Base-by-base conservation (phyloP, 2,888 invertebrate genomes). In the Lysandra coridon region DNA sequence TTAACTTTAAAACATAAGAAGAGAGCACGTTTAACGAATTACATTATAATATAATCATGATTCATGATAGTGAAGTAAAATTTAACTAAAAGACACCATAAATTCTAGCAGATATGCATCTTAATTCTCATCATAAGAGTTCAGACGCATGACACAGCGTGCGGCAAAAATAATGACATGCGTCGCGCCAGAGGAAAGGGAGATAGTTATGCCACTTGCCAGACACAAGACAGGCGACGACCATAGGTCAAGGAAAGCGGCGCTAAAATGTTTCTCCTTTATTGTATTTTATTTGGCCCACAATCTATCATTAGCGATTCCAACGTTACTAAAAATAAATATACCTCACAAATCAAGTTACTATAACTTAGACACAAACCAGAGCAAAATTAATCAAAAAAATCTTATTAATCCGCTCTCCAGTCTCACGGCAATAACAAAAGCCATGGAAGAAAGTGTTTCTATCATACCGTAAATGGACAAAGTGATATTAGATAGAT, bases 231-330 rank as follows among this genome's bases (percentile, higher is more conserved):
- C 83, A 83, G 85, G 83, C 83, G 83, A 80, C 83, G 84, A 81
- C 82, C 83, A 75, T 84, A 83, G 90, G 90, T 91, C 90, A 90
- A 91, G 89, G 89, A 88, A 89, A 89, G 85, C 86, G 87, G 86
- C 84, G 85, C 83, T 83, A 80, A 37, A 79, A 81, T 81, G 80
- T 62, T 44, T 74, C 62, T 79, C n/a, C 73, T 80, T 57, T 62
- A 60, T 79, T 23, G 23, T 23, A 44, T 44, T 44, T 17, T 57
- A 17, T 44, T 17, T 57, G 4, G 57, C 17, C 14, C 4, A 57
- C 17, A 57, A 57, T 57, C 17, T 14, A 57, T 57, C 17, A 57
- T 17, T 53, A 3, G 3, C 3, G 57, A 4, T 17, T 57, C 57
- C 4, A 17, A 17, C 57, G 17, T 49, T 49, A 49, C 10, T 49